Conservation (phyloP, 2,888 invertebrate genomes). For the Nebria brevicollis region DNA sequence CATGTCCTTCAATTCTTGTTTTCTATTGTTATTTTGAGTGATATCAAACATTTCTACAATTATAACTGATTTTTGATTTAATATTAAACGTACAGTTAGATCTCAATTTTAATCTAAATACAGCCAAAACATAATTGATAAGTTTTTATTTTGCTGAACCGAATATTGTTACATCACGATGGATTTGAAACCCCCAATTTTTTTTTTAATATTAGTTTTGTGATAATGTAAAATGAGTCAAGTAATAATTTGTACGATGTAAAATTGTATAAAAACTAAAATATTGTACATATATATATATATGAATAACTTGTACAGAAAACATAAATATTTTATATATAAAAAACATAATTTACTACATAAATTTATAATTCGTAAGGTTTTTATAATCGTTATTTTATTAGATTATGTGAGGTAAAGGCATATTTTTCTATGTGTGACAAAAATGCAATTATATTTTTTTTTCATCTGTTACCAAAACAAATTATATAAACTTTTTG, state of each 20-base stretch:
- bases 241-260: neutral
- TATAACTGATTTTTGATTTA: too few relatives aligned
- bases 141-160: too few relatives aligned
- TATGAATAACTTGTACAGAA: neutral
- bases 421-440: neutral
- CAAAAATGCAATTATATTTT: conserved; percentile 4
- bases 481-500: neutral
- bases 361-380: neutral
- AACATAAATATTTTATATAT: conserved; percentile 1
- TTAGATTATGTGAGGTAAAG: neutral
- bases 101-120: too few relatives aligned
- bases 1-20: neutral
- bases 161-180: neutral
- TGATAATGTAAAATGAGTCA: conserved; percentile 1
- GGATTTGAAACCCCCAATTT: neutral
- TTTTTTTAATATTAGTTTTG: neutral
- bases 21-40: too few relatives aligned
- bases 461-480: conserved; percentile 12
- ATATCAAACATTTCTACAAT: neutral
- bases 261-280: neutral
- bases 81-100: too few relatives aligned
- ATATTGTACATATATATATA: neutral
- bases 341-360: neutral
- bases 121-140: too few relatives aligned
- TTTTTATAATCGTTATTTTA: neutral